These are phyloP conservation scores for Choreutis nemorana DNA, from an alignment of 2,888 invertebrate species.

Conservation along the genomic window DNA sequence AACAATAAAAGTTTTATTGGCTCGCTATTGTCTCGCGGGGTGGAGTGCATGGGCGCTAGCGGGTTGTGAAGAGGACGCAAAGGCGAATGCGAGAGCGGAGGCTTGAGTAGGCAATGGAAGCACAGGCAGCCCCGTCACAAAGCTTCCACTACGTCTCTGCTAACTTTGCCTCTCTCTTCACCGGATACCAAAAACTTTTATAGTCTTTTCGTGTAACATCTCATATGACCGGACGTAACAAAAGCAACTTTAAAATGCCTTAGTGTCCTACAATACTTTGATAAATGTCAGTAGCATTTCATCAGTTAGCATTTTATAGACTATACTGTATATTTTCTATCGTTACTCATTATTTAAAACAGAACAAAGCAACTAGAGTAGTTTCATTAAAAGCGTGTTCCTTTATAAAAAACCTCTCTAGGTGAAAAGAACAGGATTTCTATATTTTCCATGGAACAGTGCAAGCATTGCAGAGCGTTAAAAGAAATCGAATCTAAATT, in stretches of 20 bases:
- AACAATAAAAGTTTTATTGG: slow-evolving; percentile 57
- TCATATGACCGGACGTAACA: slow-evolving; percentile 24
- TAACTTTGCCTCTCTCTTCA: slow-evolving; percentile 21
- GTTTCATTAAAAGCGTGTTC: too few relatives aligned
- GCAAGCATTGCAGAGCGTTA: slow-evolving; percentile 14
- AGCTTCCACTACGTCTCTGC: slow-evolving; percentile 11
- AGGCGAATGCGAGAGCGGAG: slow-evolving; percentile 20
- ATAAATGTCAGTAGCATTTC: slow-evolving; percentile 4
- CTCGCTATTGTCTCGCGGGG: slow-evolving; percentile 42
- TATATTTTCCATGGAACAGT: slow-evolving; percentile 19
- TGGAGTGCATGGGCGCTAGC: slow-evolving; percentile 16
- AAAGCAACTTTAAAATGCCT: too few relatives aligned
- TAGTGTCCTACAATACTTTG: slow-evolving; percentile 12
- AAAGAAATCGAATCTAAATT: slow-evolving; percentile 46
- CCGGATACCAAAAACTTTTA: slow-evolving; percentile 33
- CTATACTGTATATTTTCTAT: too few relatives aligned
- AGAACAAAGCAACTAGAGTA: slow-evolving; percentile 17
- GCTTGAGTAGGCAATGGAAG: slow-evolving; percentile 7
- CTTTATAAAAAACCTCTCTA: too few relatives aligned
- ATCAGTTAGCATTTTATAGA: too few relatives aligned
- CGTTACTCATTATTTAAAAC: slow-evolving; percentile 18
- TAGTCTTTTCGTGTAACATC: slow-evolving; percentile 42
- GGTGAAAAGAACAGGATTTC: too few relatives aligned
- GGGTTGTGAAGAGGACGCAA: slow-evolving; percentile 14
- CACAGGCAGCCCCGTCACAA: too few relatives aligned